Evolutionary conservation across 1,140 invertebrate species (phyloP), one percentile per base, ranked within the genome.

Genomic region (Drosophila ironensis): DNA sequence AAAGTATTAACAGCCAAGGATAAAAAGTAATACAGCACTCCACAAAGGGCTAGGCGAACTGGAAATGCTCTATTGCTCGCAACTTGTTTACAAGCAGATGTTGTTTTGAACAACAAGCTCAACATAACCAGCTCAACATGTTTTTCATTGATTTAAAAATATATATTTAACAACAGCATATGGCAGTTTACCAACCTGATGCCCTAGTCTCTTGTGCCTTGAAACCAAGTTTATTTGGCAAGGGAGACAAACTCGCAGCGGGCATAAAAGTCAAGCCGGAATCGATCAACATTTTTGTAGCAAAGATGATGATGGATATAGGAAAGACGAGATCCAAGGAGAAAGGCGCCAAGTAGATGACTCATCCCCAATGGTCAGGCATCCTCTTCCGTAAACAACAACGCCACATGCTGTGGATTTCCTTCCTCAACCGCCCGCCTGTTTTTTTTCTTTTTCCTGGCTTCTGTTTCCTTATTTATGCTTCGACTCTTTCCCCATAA

Each of bases 361-460:
- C 64, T 51, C 20, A 56, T 33, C 70, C 61, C 70, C 59, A 40
- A n/a, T 47, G 75, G 64, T 16, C 51, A 77, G 45, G 11, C 38
- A 30, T 47, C 17, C 22, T 38, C 69, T 67, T 78, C 47, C 63
- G 77, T 78, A 84, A 82, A 84, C 63, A 82, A 84, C 63, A 84
- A 72, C 28, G 24, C 60, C 48, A 64, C 60, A 41, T 60, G 46
- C 24, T 48, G 7, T 12, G 20, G 16, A 46, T 68, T 45, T 25
- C 20, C 5, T 8, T 4, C n/a, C 38, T 33, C n/a, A 5, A 33
- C 6, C 30, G 30, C 7, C 30, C 11, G n/a, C n/a, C n/a, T n/a
- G n/a, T n/a, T n/a, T 4, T 33, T 5, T 14, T 14, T 6, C 30
- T n/a, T 35, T 28, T 37, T 12, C 25, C 11, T n/a, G 28, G 12